Conservation (phyloP, 1,140 invertebrate genomes). For the Stegodyphus mimosarum region DNA sequence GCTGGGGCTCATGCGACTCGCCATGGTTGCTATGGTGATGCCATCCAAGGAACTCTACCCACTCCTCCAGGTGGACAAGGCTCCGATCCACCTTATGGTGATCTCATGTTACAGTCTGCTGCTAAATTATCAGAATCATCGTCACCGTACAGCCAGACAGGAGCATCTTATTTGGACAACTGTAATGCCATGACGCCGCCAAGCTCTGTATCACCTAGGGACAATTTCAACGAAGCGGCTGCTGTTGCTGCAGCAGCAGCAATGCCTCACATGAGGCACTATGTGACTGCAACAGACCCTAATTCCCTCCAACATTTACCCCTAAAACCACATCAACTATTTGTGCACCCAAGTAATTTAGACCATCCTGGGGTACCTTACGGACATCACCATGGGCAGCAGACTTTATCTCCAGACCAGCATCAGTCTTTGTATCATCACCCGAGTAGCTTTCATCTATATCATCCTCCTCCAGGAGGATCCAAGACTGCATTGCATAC, state of each 20-base stretch:
- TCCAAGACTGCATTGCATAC: slow-evolving; percentile 47
- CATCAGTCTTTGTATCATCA: slow-evolving; percentile 52
- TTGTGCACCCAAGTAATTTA: slow-evolving; percentile 59
- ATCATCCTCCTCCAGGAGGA: slow-evolving; percentile 48
- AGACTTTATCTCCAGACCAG: slow-evolving; percentile 70
- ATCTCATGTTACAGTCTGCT: slow-evolving; percentile 30
- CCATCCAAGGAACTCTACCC: slow-evolving; percentile 76
- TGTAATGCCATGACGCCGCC: slow-evolving; percentile 94
- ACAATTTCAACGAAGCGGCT: slow-evolving; percentile 74
- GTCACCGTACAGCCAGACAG: slow-evolving; percentile 49
- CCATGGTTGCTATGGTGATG: slow-evolving; percentile 65
- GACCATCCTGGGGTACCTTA: slow-evolving; percentile 21
- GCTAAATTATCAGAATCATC: slow-evolving; percentile 18
- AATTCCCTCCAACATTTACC: slow-evolving; percentile 78
- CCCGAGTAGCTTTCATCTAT: slow-evolving; percentile 59
- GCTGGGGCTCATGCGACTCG: slow-evolving; percentile 69
- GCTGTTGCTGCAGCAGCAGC: slow-evolving; percentile 50
- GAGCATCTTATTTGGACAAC: slow-evolving; percentile 65
- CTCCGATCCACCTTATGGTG: slow-evolving; percentile 14
- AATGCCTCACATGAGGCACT: slow-evolving; percentile 59
- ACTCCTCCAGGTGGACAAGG: slow-evolving; percentile 77
- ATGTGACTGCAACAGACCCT: slow-evolving; percentile 19
- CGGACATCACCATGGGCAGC: slow-evolving; percentile 1
- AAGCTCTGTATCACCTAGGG: slow-evolving; percentile 90
- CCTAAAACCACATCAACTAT: slow-evolving; percentile 83